Evolutionary conservation across 1,140 invertebrate genomes (phyloP), one percentile per base, ranked within the genome.

Genomic region (Papilio machaon): DNA sequence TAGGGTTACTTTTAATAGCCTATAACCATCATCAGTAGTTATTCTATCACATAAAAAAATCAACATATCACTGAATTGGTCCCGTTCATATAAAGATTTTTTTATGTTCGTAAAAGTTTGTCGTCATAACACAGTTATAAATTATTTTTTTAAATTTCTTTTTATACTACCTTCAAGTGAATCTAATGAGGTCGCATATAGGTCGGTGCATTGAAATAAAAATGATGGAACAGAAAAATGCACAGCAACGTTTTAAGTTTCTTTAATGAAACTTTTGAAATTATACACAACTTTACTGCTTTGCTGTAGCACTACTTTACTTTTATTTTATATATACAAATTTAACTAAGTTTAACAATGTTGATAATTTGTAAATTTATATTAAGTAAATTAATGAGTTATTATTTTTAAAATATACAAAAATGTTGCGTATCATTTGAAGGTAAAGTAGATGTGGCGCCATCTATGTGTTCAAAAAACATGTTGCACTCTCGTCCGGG

Each of bases 81-180:
- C 54, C n/a, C n/a, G 8, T 58, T 19, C 8, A 49, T 9, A 49
- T 11, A 58, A 58, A 30, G 23, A 30, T 1, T 30, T 58, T 1
- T 58, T 58, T 17, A 19, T 58, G 54, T 58, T n/a, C 8, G n/a
- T 35, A 70, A 70, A 70, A 70, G 64, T 70, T 30, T 35, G 13
- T 7, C 64, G 30, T 70, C 30, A 60, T 60, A 23, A 19, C n/a
- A 70, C 23, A 70, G 64, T 35, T 35, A 15, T 70, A 17, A 54
- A 5, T 54, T 54, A 70, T 30, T 38, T 38, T 70, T 70, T 64
- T 11, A 30, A 60, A 60, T 19, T n/a, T 30, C 6, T 64, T 64
- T 64, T 64, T 35, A 70, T 38, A 70, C 30, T 67, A 67, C 11
- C 64, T 70, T 70, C 64, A 70, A 70, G 64, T 70, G 64, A 70